Evolutionary conservation across 2,113 vertebrate species (phyloP), one percentile per base, ranked within the genome.

Genomic region (Cricetomys ansorgei): DNA sequence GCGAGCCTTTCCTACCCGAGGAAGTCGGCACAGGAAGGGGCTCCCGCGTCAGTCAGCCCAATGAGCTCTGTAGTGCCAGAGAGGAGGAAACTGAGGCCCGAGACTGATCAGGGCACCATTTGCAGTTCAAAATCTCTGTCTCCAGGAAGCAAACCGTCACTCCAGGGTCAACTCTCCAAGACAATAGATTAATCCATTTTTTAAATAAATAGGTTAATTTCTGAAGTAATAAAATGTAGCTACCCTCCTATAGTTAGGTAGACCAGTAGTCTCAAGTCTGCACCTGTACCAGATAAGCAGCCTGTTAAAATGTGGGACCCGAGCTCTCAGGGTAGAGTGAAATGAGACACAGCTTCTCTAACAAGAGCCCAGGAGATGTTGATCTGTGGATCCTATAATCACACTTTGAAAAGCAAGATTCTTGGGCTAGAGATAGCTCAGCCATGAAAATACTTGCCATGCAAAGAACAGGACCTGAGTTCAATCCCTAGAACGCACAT

Each of bases 1-100:
- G 2, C 7, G 1, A 12, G 0, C 37, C 34, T 57, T 25, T n/a
- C 73, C 55, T 19, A 5, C 59, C 69, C 16, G 0, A 34, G 31
- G 29, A 1, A 19, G 21, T 59, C 40, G 48, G n/a, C 3, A 19
- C 11, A 27, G 21, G 55, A 53, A 89, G n/a, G 2, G 53, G 25
- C n/a, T 29, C 31, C 5, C 3, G 6, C 19, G 10, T 12, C n/a
- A 1, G 34, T 10, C 43, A 17, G 19, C 19, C 29, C 40, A n/a
- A 10, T 10, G 21, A 75, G n/a, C 4, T 19, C 53, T 70, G 27
- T 76, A 23, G 2, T 3, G 17, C n/a, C 62, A 15, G 1, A 40
- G 27, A 65, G 45, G 5, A 29, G 57, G 81, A 43, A 59, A 48
- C 29, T 0, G 34, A 94, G 86, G 25, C 45, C 55, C n/a, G 65